These are phyloP conservation scores for Linnaemya tessellans DNA, from an alignment of 2,888 invertebrate species.

Conservation along the genomic window DNA sequence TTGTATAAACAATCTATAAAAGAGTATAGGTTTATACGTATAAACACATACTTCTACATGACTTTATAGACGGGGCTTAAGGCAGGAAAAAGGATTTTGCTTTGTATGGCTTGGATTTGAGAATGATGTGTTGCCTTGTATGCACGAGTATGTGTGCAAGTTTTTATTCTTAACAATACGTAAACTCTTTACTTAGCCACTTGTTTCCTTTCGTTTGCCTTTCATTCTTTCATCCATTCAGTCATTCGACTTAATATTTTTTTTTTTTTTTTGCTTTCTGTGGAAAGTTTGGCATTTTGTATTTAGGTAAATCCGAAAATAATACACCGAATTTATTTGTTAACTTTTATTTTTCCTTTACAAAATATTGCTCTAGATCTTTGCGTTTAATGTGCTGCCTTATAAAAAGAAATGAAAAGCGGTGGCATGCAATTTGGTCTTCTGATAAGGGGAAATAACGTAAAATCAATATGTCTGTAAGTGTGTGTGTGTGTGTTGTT, in stretches of 20 bases:
- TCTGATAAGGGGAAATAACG: constrained; percentile 11
- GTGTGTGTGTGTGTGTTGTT: background rate
- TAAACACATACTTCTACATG: constrained; percentile 27
- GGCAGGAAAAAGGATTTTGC: constrained; percentile 59
- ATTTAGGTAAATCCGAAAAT: constrained; percentile 58
- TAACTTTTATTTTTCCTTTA: constrained; percentile 38
- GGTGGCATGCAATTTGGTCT: background rate
- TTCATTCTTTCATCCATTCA: constrained; percentile 18
- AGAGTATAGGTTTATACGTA: background rate
- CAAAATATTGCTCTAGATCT: constrained; percentile 41
- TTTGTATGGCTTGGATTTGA: constrained; percentile 47
- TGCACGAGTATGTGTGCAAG: background rate
- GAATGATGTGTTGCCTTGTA: background rate
- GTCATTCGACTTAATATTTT: constrained; percentile 36
- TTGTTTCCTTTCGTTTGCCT: constrained; percentile 54
- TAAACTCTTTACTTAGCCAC: constrained; percentile 40
- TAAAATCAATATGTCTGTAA: constrained; percentile 30
- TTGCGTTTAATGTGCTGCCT: background rate
- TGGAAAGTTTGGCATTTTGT: constrained; percentile 60
- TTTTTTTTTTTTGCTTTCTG: constrained; percentile 5
- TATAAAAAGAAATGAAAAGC: background rate
- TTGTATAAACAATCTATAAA: constrained; percentile 14
- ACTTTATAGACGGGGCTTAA: constrained; percentile 50
- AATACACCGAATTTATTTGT: constrained; percentile 47
- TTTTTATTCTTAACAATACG: background rate